These are phyloP conservation scores for Tringa solitaria DNA, from an alignment of 2,113 vertebrate species.

Conservation along the genomic window DNA sequence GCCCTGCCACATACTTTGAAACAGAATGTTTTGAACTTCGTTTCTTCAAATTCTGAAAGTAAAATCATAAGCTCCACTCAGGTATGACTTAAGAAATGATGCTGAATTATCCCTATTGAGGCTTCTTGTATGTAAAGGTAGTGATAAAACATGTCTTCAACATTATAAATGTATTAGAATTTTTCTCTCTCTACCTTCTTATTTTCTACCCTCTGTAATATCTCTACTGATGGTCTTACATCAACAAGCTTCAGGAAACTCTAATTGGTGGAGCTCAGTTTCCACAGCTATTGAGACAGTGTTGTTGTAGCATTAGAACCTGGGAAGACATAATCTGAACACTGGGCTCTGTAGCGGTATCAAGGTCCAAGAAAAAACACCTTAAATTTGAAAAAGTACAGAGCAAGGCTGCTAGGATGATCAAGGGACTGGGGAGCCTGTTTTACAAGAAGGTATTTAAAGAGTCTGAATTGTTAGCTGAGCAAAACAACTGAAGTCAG, in stretches of 20 bases:
- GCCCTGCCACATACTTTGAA: background rate
- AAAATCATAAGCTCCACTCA: background rate
- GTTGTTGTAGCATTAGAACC: background rate
- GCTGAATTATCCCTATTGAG: background rate
- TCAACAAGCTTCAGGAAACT: background rate
- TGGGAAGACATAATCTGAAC: background rate
- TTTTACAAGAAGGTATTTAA: background rate
- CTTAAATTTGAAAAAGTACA: background rate
- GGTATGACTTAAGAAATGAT: background rate
- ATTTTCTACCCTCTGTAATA: background rate
- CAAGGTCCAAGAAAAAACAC: background rate
- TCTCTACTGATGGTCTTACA: background rate
- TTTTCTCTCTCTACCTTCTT: background rate
- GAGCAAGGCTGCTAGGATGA: background rate
- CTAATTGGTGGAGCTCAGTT: background rate
- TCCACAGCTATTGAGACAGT: background rate
- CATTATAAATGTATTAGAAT: background rate
- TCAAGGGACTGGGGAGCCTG: background rate
- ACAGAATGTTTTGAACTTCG: background rate
- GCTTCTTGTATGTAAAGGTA: background rate
- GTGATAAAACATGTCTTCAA: background rate
- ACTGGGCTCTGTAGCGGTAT: background rate
- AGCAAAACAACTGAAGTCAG: background rate
- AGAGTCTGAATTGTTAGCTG: background rate
- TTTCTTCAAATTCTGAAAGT: background rate